Evolutionary conservation across 1,140 invertebrate genomes (phyloP).

Genomic region (Acromyrmex charruanus): DNA sequence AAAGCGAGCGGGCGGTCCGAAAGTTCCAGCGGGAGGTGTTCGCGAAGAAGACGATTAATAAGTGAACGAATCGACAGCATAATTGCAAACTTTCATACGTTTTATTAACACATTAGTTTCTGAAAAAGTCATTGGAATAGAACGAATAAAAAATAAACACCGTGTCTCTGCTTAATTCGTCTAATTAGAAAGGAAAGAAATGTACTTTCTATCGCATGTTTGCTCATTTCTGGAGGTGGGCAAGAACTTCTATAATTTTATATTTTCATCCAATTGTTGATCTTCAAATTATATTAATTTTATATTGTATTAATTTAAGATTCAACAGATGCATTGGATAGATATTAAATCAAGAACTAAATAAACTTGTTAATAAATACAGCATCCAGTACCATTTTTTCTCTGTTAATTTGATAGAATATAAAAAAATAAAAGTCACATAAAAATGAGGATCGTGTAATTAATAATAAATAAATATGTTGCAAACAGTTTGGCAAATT

Average conservation of each 20-base stretch:
- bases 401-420: too few species aligned
- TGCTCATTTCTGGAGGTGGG: background rate
- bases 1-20: conserved; percentile 98
- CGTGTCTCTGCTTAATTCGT: background rate
- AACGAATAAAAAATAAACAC: background rate
- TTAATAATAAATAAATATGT: too few species aligned
- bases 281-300: conserved; percentile 1
- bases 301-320: background rate
- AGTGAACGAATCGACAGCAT: background rate
- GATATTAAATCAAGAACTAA: conserved; percentile 3
- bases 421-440: too few species aligned
- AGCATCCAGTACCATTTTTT: background rate
- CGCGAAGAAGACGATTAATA: conserved; percentile 91
- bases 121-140: background rate
- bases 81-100: conserved; percentile 35
- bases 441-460: too few species aligned
- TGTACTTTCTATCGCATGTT: background rate
- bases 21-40: conserved; percentile 90
- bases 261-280: conserved; percentile 12
- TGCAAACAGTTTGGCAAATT: too few species aligned
- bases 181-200: background rate
- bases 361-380: conserved; percentile 42
- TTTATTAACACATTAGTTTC: conserved; percentile 46
- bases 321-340: conserved; percentile 6
- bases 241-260: conserved; percentile 31